These are phyloP conservation scores for Daptonema setosum DNA, from an alignment of 2,888 invertebrate species.

Conservation along the genomic window DNA sequence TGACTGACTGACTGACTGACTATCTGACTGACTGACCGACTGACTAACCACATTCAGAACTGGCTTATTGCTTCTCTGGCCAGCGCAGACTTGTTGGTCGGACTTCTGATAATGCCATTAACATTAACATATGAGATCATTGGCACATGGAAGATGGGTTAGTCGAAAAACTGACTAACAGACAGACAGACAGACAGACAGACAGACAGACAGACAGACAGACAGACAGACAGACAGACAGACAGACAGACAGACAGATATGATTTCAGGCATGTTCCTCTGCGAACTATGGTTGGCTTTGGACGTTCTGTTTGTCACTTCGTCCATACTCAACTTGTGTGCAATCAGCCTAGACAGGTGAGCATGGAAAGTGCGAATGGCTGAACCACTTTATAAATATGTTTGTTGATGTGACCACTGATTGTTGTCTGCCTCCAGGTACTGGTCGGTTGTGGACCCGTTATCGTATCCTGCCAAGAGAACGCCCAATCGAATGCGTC, in stretches of 20 bases:
- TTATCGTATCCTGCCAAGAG: not conserved
- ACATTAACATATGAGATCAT: constrained; percentile 33
- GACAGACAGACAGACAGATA: too few species aligned
- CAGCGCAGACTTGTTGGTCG: constrained; percentile 28
- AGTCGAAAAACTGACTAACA: constrained; percentile 2
- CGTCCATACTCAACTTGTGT: constrained; percentile 32
- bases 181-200: too few species aligned
- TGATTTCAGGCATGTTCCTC: constrained; percentile 23
- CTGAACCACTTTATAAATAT: too few species aligned
- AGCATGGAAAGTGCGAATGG: too few species aligned
- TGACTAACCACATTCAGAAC: constrained; percentile 31
- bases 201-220: too few species aligned
- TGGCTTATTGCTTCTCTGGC: constrained; percentile 32
- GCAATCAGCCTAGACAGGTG: constrained; percentile 22
- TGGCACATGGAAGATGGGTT: constrained; percentile 34
- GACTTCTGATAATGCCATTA: constrained; percentile 33
- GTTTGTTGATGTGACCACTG: too few species aligned
- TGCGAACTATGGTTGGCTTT: constrained; percentile 34
- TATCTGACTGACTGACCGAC: too few species aligned
- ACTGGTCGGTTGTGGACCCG: not conserved
- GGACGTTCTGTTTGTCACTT: constrained; percentile 34
- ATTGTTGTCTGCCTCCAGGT: too few species aligned
- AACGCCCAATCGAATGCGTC: not conserved
- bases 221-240: too few species aligned
- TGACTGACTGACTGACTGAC: too few species aligned